Base-by-base conservation (phyloP, 2,888 invertebrate genomes). In the Drosophila crucigera region DNA sequence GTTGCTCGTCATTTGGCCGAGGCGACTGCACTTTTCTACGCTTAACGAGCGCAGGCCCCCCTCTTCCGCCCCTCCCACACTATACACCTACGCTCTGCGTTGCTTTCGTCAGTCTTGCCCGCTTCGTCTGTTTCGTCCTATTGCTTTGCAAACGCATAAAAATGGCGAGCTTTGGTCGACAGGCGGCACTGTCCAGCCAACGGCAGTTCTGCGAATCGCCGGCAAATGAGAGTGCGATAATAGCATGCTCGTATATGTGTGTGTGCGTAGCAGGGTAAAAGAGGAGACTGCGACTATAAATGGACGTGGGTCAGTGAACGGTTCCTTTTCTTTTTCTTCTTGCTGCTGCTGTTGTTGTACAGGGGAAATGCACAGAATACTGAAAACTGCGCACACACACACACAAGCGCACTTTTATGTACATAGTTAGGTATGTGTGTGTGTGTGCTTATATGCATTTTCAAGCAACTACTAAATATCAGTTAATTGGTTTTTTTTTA, bases 181-280 rank as follows among this genome's bases (percentile, higher is more conserved):
- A 67, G 70, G 41, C 69, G 47, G 66, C 54, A 63, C 52, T 67
- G 78, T 65, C 70, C 68, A 75, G 71, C 84, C 84, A 86, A 81
- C 84, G 71, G 78, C 78, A 78, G 61, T 86, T 66, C 73, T 83
- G 76, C 73, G 76, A 76, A 71, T 81, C 65, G 70, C 58, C 55
- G 61, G 78, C 77, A 84, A 84, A 86, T 76, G 84, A 75, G 62
- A 81, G 71, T 83, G 71, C 74, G 72, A 80, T 79, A 84, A 82
- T 78, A 68, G 64, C 72, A 59, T 19, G 37, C 28, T 35, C 68
- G 33, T 65, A 33, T 52, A n/a, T 59, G 59, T 61, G 31, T 52
- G 30, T 41, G 33, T 31, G 10, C 47, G 50, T 43, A 37, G 63
- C 59, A 62, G 78, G 55, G 68, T 28, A 59, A 39, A 28, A 22